Conservation (phyloP, 2,888 invertebrate genomes). For the Nymphalis polychloros region DNA sequence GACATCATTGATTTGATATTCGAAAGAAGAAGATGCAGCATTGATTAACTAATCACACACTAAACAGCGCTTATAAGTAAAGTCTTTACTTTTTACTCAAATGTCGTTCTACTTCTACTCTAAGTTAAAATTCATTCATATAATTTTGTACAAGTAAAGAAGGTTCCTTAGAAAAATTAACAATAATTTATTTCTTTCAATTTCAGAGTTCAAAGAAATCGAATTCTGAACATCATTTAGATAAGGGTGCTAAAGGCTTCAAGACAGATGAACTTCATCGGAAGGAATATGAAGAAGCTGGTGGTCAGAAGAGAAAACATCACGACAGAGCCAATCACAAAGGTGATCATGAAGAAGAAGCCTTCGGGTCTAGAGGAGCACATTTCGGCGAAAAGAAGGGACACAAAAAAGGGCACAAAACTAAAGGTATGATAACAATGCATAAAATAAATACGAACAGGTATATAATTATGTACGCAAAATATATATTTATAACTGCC, state of each 20-base stretch:
- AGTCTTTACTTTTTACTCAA: no score
- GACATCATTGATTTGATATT: no score
- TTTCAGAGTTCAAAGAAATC: constrained; percentile 80
- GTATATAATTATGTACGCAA: background rate
- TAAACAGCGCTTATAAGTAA: no score
- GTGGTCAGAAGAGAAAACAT: constrained; percentile 83
- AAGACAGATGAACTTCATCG: constrained; percentile 82
- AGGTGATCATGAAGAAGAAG: constrained; percentile 85
- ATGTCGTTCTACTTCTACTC: no score
- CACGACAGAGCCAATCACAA: constrained; percentile 84
- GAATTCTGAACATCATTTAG: constrained; percentile 80
- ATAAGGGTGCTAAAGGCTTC: constrained; percentile 82
- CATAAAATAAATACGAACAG: background rate
- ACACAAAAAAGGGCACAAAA: constrained; percentile 89
- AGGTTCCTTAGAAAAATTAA: background rate
- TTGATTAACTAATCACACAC: no score
- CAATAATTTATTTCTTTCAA: constrained; percentile 14
- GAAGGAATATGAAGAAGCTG: constrained; percentile 83
- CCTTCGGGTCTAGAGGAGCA: constrained; percentile 85
- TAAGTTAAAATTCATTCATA: no score
- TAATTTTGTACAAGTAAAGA: no score
- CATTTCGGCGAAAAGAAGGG: constrained; percentile 89
- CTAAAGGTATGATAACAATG: constrained; percentile 76
- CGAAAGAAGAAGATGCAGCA: no score
- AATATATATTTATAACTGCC: no score